Evolutionary conservation across 2,113 vertebrate species (phyloP).

Genomic region (Plotosus lineatus): DNA sequence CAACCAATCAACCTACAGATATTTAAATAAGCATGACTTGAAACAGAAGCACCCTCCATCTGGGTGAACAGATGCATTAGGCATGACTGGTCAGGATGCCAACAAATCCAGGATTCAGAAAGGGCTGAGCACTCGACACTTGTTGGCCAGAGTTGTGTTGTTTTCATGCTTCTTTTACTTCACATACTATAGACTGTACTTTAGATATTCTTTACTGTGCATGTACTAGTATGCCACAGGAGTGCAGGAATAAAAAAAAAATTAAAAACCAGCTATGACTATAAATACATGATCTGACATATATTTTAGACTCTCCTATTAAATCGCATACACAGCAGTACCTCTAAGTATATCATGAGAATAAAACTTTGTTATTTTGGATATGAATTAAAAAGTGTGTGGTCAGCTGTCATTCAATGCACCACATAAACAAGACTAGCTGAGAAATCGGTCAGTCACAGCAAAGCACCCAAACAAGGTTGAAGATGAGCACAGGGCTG

Average conservation of each 20-base stretch:
- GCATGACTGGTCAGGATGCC: not conserved
- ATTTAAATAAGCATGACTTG: not conserved
- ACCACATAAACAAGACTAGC: conserved; percentile 60
- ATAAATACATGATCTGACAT: not conserved
- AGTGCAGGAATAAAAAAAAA: not conserved
- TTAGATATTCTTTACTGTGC: not conserved
- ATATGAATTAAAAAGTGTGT: conserved; percentile 26
- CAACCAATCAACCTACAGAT: not conserved
- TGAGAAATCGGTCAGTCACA: conserved; percentile 62
- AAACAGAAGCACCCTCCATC: not conserved
- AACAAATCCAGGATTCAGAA: not conserved
- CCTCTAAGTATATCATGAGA: not conserved
- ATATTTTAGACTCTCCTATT: not conserved
- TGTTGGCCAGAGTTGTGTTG: not conserved
- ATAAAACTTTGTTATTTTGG: not conserved
- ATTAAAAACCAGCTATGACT: not conserved
- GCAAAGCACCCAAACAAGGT: conserved; percentile 60
- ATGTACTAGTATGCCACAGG: no score
- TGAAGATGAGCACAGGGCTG: conserved; percentile 40
- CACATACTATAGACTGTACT: conserved; percentile 7
- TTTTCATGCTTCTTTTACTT: conserved; percentile 2
- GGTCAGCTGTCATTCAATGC: conserved; percentile 57
- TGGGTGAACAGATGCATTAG: conserved; percentile 12
- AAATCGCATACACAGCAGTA: not conserved
- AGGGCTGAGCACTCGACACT: not conserved